These are phyloP conservation scores for Apodemia hepburni DNA, from an alignment of 2,888 invertebrate species.

Conservation along the genomic window DNA sequence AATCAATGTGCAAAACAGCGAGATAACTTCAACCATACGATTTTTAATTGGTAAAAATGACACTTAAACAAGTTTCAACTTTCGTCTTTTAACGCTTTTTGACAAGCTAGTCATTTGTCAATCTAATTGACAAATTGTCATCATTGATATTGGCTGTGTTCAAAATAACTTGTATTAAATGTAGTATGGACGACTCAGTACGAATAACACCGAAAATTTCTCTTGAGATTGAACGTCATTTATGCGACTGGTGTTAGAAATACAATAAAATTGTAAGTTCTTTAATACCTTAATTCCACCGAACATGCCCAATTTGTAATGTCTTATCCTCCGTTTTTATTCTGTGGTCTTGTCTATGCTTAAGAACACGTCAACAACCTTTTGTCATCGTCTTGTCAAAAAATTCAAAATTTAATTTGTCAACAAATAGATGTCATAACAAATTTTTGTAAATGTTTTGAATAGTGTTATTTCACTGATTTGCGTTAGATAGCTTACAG, in stretches of 20 bases:
- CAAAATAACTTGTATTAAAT: no score
- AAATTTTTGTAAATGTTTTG: conserved; percentile 20
- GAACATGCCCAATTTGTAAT: no score
- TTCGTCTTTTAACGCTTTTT: conserved; percentile 1
- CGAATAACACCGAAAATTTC: no score
- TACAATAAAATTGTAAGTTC: no score
- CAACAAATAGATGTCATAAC: conserved; percentile 23
- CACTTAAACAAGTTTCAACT: conserved; percentile 26
- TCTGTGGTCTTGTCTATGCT: no score
- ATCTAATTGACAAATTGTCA: no score
- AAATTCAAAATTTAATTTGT: conserved; percentile 4
- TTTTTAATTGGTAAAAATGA: conserved; percentile 27
- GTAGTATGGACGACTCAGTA: no score
- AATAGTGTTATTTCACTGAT: not conserved
- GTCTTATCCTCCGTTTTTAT: no score
- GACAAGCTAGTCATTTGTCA: conserved; percentile 16
- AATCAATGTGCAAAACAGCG: conserved; percentile 49
- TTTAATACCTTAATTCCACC: no score
- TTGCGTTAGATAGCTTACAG: not conserved
- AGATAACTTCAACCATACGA: conserved; percentile 39
- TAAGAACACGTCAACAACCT: conserved; percentile 26
- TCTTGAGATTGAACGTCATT: no score
- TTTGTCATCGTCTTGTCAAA: conserved; percentile 24
- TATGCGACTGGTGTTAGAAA: no score
- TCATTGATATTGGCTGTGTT: no score